Conservation (phyloP, 2,113 vertebrate genomes). For the Chloroceryle aenea region DNA sequence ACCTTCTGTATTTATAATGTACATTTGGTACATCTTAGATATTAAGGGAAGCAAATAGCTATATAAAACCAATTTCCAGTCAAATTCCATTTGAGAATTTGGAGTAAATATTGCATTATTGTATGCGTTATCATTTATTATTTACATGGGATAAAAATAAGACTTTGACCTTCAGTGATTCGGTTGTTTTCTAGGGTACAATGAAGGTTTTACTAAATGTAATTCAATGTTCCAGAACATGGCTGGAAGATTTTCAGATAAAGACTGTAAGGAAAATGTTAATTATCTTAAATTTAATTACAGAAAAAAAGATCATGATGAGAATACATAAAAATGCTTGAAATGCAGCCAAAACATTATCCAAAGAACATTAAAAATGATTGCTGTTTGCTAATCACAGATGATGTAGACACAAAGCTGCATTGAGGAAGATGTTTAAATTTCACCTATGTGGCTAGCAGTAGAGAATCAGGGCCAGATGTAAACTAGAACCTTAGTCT, state of each 20-base stretch:
- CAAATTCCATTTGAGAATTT: constrained; percentile 31
- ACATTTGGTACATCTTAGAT: not conserved
- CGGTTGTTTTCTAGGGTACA: constrained; percentile 32
- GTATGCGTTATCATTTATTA: constrained; percentile 6
- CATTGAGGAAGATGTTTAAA: not conserved
- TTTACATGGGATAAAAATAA: constrained; percentile 49
- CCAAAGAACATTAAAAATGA: constrained; percentile 72
- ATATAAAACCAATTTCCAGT: constrained; percentile 22
- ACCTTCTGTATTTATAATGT: not conserved
- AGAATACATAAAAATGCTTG: constrained; percentile 76
- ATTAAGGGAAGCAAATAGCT: not conserved
- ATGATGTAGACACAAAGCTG: constrained; percentile 47
- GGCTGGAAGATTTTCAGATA: constrained; percentile 62
- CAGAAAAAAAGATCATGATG: constrained; percentile 71
- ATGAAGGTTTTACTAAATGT: constrained; percentile 35
- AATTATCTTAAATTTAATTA: constrained; percentile 82
- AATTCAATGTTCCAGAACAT: constrained; percentile 74
- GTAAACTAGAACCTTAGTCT: not conserved
- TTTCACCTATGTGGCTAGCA: not conserved
- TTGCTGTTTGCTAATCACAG: constrained; percentile 74
- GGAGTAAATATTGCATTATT: constrained; percentile 50
- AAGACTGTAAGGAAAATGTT: constrained; percentile 74
- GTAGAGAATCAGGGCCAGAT: not conserved
- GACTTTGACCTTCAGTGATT: constrained; percentile 66
- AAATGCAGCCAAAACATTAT: constrained; percentile 76